A percentile compares a stretch with the other conserved stretches of the same genome.
phyloP scores from a whole-genome alignment of 1,140 invertebrate genomes.

The Papilio machaon region DNA sequence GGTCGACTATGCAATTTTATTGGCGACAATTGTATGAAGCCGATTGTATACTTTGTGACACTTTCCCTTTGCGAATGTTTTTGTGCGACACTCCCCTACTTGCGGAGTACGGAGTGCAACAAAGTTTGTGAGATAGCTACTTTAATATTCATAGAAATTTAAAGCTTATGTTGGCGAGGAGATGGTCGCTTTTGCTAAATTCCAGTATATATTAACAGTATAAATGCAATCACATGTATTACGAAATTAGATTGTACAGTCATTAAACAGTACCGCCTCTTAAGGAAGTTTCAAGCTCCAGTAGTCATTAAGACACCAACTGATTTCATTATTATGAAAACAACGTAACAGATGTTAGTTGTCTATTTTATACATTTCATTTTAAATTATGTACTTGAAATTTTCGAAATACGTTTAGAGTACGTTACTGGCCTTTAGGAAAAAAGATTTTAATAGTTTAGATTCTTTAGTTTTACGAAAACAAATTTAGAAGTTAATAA shows the following conservation, averaged over 20 bases:
- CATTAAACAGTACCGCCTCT: conserved; percentile 32
- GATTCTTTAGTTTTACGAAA: neutral
- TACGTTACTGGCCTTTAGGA: too few relatives aligned
- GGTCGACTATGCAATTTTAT: conserved; percentile 69
- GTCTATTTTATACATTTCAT: neutral
- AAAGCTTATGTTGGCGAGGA: neutral
- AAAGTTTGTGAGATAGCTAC: conserved; percentile 41
- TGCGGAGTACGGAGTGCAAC: conserved; percentile 42
- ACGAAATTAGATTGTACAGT: conserved; percentile 39
- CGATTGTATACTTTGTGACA: conserved; percentile 67
- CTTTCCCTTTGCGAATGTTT: conserved; percentile 77
- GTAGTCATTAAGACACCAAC: conserved; percentile 32
- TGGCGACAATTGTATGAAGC: conserved; percentile 74
- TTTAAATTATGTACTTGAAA: neutral
- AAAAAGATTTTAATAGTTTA: too few relatives aligned
- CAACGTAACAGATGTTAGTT: conserved; percentile 14
- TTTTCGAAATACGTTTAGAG: too few relatives aligned
- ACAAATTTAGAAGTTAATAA: neutral
- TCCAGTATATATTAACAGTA: conserved; percentile 19
- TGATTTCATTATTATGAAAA: conserved; percentile 29
- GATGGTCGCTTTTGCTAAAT: conserved; percentile 5
- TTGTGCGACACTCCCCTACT: conserved; percentile 60
- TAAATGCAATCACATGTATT: conserved; percentile 32
- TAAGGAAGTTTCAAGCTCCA: conserved; percentile 26
- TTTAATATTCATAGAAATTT: conserved; percentile 21